Conservation (phyloP, 2,888 invertebrate genomes). For the Matsumyia berberina region DNA sequence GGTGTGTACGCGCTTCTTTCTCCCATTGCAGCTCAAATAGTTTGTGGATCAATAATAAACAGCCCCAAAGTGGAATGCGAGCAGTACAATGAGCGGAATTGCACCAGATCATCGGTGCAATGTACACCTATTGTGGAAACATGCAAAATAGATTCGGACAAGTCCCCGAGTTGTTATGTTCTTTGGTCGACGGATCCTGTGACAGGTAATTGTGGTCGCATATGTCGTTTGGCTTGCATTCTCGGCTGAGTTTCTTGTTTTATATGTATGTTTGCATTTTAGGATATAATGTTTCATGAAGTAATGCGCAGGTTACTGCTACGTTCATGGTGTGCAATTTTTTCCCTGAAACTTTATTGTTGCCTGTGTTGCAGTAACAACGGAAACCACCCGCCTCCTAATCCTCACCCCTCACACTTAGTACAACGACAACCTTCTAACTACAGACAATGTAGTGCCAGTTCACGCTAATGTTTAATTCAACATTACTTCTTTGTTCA, state of each 20-base stretch:
- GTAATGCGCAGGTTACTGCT: slow-evolving; percentile 48
- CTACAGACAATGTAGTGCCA: slow-evolving; percentile 11
- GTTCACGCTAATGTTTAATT: background rate
- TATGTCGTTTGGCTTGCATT: slow-evolving; percentile 5
- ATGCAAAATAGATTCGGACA: slow-evolving; percentile 87
- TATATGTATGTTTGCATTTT: background rate
- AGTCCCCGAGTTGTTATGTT: slow-evolving; percentile 92
- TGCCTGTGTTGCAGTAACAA: slow-evolving; percentile 36
- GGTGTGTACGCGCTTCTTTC: slow-evolving; percentile 38
- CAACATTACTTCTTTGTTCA: background rate
- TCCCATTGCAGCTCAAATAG: slow-evolving; percentile 64
- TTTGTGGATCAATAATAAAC: slow-evolving; percentile 73
- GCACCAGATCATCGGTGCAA: slow-evolving; percentile 85
- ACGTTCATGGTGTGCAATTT: slow-evolving; percentile 44
- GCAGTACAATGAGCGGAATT: slow-evolving; percentile 81
- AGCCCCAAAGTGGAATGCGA: slow-evolving; percentile 82
- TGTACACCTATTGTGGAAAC: slow-evolving; percentile 85
- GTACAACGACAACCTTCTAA: background rate
- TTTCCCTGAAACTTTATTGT: slow-evolving; percentile 24
- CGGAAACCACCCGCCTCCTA: slow-evolving; percentile 7
- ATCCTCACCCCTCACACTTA: too few relatives aligned
- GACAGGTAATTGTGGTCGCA: slow-evolving; percentile 85
- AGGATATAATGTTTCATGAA: too few relatives aligned
- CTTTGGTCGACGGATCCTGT: slow-evolving; percentile 90
- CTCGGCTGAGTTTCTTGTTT: background rate